Evolutionary conservation across 2,797 vertebrate species (phyloP).

Genomic region (Hydrophis major): DNA sequence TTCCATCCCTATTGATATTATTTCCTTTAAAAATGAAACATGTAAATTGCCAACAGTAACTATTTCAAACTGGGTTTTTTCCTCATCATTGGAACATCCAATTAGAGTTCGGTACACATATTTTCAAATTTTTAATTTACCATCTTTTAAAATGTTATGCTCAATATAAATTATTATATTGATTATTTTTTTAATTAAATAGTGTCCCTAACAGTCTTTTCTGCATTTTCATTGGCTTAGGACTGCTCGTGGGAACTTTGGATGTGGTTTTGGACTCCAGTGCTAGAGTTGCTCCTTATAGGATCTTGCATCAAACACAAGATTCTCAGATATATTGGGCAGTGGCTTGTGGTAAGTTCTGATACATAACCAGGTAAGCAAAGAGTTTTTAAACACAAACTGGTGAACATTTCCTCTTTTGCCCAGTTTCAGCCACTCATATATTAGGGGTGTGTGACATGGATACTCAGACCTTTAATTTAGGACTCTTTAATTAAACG

Average conservation of each 20-base stretch:
- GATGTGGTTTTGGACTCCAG: conserved; percentile 97
- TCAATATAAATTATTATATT: neutral
- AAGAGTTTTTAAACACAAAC: neutral
- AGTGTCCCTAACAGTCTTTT: conserved; percentile 1
- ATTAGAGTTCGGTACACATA: neutral
- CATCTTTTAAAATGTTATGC: neutral
- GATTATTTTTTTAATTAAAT: neutral
- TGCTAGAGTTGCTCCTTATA: conserved; percentile 90
- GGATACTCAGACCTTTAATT: neutral
- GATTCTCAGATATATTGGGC: conserved; percentile 95
- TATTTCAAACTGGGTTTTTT: neutral
- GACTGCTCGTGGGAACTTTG: conserved; percentile 89
- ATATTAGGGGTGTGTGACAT: neutral
- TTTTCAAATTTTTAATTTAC: neutral
- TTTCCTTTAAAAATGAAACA: neutral
- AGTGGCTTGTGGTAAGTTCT: conserved; percentile 87
- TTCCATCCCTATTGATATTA: neutral
- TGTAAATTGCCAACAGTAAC: neutral
- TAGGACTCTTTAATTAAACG: neutral
- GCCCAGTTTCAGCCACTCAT: neutral
- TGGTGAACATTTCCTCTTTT: neutral
- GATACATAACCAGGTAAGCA: neutral
- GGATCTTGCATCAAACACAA: conserved; percentile 93
- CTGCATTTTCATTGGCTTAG: conserved; percentile 58
- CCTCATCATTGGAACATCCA: neutral